phyloP scores from a whole-genome alignment of 2,113 vertebrate genomes.

The Cyanocitta stelleri region DNA sequence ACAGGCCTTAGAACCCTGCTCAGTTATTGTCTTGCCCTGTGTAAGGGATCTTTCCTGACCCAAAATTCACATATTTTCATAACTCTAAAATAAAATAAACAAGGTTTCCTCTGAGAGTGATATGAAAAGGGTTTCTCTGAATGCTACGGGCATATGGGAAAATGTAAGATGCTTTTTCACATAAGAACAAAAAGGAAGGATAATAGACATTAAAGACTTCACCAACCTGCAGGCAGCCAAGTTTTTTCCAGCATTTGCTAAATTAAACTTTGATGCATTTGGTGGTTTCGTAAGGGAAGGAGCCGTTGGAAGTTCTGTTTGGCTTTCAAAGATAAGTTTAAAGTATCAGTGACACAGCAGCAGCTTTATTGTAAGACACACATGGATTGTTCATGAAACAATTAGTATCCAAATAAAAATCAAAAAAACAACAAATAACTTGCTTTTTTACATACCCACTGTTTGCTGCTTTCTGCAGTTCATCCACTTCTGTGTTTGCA shows the following conservation, averaged over 20 bases:
- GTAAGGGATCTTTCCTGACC: not conserved
- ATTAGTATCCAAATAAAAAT: not conserved
- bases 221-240: slow-evolving; percentile 62
- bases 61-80: not conserved
- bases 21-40: not conserved
- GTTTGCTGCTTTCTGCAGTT: slow-evolving; percentile 33
- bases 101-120: not conserved
- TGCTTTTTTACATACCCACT: slow-evolving; percentile 61
- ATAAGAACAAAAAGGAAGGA: not conserved
- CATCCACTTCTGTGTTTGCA: slow-evolving; percentile 22
- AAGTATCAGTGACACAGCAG: not conserved
- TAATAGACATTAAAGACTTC: not conserved
- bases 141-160: not conserved
- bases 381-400: not conserved
- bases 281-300: slow-evolving; percentile 44
- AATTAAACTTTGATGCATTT: slow-evolving; percentile 7
- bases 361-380: not conserved
- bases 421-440: not conserved
- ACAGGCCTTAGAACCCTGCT: not conserved
- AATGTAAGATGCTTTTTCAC: not conserved
- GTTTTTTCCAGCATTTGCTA: slow-evolving; percentile 29
- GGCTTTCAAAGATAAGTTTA: slow-evolving; percentile 56
- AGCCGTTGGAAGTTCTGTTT: slow-evolving; percentile 16
- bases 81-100: not conserved
- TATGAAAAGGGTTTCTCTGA: not conserved